Conservation (phyloP, 2,888 invertebrate species). For the Xestoiulus laeticollis region DNA sequence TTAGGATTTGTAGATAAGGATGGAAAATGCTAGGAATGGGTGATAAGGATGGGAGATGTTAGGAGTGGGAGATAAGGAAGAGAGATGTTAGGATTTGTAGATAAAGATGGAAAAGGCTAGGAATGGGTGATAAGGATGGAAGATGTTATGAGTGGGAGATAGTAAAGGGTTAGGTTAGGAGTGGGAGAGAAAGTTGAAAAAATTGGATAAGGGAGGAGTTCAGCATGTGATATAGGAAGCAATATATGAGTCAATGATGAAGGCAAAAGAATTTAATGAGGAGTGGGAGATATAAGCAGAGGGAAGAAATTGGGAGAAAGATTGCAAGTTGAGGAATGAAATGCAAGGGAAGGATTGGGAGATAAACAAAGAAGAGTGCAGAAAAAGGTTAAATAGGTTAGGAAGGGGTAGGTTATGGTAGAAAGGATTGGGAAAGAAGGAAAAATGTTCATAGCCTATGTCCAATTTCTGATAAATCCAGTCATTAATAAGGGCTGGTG, state of each 20-base stretch:
- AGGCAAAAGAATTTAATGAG: neutral
- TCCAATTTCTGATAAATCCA: too few relatives aligned
- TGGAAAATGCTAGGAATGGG: too few relatives aligned
- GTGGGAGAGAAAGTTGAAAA: neutral
- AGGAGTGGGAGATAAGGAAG: too few relatives aligned
- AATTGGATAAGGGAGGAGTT: neutral
- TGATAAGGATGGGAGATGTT: too few relatives aligned
- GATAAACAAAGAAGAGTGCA: too few relatives aligned
- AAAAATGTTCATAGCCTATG: too few relatives aligned
- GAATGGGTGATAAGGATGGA: too few relatives aligned
- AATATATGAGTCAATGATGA: neutral
- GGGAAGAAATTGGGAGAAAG: neutral
- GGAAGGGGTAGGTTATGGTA: neutral
- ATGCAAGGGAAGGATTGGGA: neutral
- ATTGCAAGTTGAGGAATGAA: neutral
- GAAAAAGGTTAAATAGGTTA: neutral
- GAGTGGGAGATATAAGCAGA: neutral
- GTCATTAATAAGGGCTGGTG: too few relatives aligned
- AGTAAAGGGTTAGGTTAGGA: neutral
- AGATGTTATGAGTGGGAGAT: neutral
- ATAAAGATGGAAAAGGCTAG: neutral
- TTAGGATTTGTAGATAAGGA: neutral
- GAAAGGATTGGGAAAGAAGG: too few relatives aligned
- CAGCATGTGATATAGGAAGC: neutral
- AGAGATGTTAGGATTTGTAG: neutral